Evolutionary conservation across 2,797 vertebrate genomes (phyloP), one percentile per base, ranked within the genome.

Genomic region (Neosilurus mollespiculum): DNA sequence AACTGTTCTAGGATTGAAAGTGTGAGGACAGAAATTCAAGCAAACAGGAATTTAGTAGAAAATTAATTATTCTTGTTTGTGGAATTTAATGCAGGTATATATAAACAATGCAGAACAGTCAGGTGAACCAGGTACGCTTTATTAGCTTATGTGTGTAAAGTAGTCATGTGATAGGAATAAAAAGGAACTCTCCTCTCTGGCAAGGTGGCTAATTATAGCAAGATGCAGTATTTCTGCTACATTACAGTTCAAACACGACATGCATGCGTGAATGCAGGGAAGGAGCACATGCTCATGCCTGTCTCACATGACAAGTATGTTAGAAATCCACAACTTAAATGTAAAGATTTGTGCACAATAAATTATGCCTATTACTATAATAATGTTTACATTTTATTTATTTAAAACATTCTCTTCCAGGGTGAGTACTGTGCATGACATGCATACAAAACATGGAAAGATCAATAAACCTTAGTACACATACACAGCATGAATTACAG

Each of bases 81-180:
- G 5, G 16, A 1, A 62, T 24, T 49, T 49, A 76, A 53, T 65
- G 2, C 76, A 64, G 16, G 15, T 24, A 64, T 18, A 64, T 78
- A 62, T 62, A 62, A 62, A 22, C 30, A 62, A 58, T 49, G 58
- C 22, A 62, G 62, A 11, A 30, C 72, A 56, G 9, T 22, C 30
- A 59, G 56, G 18, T 37, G 73, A 58, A 37, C 56, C 22, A 7
- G 65, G 43, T 8, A 65, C 53, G n/a, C 24, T 26, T 53, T 26
- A 26, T 78, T 15, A 64, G 9, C n/a, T 78, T 16, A 30, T 69
- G 30, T 70, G 56, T 43, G 22, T 69, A 62, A 18, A 2, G 56
- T 59, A 12, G 14, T 51, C 89, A 92, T 90, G 94, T 93, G 89
- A 78, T 88, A 92, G 87, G 87, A 87, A 65, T 90, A 83, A 90